phyloP scores from a whole-genome alignment of 2,113 vertebrate species.

The Tympanuchus pallidicinctus region DNA sequence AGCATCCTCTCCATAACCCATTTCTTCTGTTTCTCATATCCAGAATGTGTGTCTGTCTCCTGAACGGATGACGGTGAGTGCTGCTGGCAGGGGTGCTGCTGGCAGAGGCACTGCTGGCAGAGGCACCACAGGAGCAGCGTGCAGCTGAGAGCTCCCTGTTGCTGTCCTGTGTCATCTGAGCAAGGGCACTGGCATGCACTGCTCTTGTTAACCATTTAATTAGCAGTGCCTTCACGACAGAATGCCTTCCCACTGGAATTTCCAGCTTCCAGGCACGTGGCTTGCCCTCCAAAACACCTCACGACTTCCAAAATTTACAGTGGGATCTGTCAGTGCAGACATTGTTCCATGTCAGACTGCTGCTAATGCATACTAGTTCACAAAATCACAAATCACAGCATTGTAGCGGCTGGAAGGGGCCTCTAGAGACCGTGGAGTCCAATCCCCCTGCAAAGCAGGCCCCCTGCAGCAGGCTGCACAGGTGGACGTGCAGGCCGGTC shows the following conservation, averaged over 20 bases:
- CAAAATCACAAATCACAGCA: too few relatives aligned
- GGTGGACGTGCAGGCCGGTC: too few relatives aligned
- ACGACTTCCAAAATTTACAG: accelerated
- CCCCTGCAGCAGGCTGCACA: too few relatives aligned
- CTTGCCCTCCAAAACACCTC: neutral
- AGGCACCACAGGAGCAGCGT: accelerated
- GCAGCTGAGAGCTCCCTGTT: too few relatives aligned
- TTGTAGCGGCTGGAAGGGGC: too few relatives aligned
- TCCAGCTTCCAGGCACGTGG: neutral
- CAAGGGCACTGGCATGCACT: accelerated
- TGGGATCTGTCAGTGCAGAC: neutral
- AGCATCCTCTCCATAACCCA: neutral
- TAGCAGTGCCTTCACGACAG: neutral
- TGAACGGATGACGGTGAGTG: too few relatives aligned
- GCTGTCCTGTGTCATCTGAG: accelerated
- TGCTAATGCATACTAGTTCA: too few relatives aligned
- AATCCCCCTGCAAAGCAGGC: too few relatives aligned
- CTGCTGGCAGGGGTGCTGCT: accelerated
- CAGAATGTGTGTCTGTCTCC: accelerated
- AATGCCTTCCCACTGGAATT: neutral
- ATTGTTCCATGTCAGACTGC: neutral
- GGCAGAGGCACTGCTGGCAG: accelerated
- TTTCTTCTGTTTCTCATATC: neutral
- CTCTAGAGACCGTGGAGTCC: too few relatives aligned
- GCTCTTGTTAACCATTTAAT: neutral